Percentiles rank a stretch among this genome's conserved stretches.
phyloP scores from a whole-genome alignment of 2,888 invertebrate genomes.

The Toxonevra muliebris region DNA sequence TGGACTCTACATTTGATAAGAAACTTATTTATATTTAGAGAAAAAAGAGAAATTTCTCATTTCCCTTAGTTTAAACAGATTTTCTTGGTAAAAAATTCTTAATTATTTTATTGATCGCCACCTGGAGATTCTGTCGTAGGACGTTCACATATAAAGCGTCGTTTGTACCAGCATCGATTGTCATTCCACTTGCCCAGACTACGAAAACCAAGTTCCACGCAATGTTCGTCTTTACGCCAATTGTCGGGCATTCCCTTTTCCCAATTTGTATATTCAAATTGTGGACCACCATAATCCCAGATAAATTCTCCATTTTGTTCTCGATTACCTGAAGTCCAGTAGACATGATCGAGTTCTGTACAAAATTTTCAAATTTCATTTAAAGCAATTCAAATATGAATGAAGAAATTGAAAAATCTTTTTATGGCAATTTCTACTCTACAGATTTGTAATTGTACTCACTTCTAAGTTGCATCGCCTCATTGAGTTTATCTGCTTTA shows the following conservation, averaged over 20 bases:
- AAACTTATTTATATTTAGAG: no score
- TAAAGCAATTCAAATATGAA: slow-evolving; percentile 9
- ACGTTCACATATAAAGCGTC: slow-evolving; percentile 22
- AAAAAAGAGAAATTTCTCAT: no score
- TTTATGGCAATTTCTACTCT: not conserved
- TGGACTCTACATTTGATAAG: no score
- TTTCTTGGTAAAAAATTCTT: no score
- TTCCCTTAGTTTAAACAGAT: no score
- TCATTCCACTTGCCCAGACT: slow-evolving; percentile 27
- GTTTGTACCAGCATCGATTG: slow-evolving; percentile 11
- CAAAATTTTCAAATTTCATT: no score
- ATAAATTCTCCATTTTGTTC: slow-evolving; percentile 7
- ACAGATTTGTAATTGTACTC: not conserved
- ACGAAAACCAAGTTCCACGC: slow-evolving; percentile 19
- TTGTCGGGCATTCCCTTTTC: slow-evolving; percentile 17
- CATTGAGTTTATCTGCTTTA: not conserved
- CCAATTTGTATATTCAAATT: slow-evolving; percentile 24
- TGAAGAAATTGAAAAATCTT: not conserved
- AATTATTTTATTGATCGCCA: no score
- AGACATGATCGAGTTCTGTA: slow-evolving; percentile 2
- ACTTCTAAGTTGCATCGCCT: slow-evolving; percentile 1
- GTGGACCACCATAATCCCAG: slow-evolving; percentile 17
- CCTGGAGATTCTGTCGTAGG: no score
- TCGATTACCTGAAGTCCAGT: slow-evolving; percentile 18
- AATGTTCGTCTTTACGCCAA: slow-evolving; percentile 17